Evolutionary conservation across 2,888 invertebrate species (phyloP), one percentile per base, ranked within the genome.

Genomic region (Pyrrhia umbra): DNA sequence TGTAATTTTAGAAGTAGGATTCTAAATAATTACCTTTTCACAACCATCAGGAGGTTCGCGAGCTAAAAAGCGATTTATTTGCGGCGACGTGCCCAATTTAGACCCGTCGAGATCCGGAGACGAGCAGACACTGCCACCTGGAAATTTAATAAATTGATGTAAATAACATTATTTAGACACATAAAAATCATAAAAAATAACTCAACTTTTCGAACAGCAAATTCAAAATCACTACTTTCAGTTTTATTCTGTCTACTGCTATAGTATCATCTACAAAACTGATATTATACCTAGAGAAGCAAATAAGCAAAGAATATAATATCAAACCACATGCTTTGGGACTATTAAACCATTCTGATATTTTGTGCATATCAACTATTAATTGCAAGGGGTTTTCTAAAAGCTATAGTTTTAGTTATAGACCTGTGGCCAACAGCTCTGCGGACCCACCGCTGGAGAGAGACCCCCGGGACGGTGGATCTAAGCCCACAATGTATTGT

Each of bases 41-140:
- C 98, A 98, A 86, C 98, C 98, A 95, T 98, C 98, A 21, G 98
- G 98, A 52, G 98, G 98, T 91, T 98, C 98, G 55, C 98, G 95
- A 39, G 98, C 97, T 86, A 98, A 95, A 91, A 98, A 98, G 86
- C 97, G 96, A 90, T 98, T 97, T 87, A 98, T 97, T 89, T 97
- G 97, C 39, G 98, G 98, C 69, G 98, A 98, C 65, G 97, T 97
- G 56, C 97, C 97, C 64, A 96, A 95, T 83, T 96, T 96, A 77
- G 96, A 96, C 62, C 96, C 95, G 80, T 97, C 97, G 71, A 97
- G 96, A 85, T 97, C 97, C 16, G 97, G 97, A 67, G 97, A 97
- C 49, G 97, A 97, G 83, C 97, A 97, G 65, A 97, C 96, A 87
- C 97, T 97, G 69, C 96, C 97, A 83, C 96, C 97, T 97, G 91